phyloP scores from a whole-genome alignment of 2,797 vertebrate species.

The Rhinogobio ventralis region DNA sequence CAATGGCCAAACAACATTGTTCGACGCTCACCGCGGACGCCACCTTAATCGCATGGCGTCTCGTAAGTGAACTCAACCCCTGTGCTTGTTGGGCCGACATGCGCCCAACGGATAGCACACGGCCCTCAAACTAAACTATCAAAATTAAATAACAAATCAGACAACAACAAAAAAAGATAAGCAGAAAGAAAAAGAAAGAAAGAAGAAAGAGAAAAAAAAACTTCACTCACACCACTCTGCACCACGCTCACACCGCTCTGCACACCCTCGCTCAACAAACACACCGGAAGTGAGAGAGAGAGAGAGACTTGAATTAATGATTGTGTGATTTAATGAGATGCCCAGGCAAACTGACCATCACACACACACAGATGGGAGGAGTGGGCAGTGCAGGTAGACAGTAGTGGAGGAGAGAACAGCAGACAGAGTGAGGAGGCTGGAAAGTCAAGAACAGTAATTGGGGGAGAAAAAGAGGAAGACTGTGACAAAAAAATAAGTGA shows the following conservation, averaged over 20 bases:
- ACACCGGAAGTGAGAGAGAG: conserved; percentile 33
- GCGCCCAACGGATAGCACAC: neutral
- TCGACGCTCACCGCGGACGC: neutral
- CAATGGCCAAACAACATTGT: neutral
- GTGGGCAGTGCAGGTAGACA: conserved; percentile 42
- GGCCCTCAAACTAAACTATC: neutral
- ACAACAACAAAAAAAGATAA: neutral
- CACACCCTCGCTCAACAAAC: neutral
- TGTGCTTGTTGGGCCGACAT: neutral
- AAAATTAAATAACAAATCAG: neutral
- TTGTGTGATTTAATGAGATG: conserved; percentile 56
- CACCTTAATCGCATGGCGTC: neutral
- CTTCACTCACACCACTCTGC: neutral
- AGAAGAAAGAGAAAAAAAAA: neutral
- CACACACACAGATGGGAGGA: conserved; percentile 13
- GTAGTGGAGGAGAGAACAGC: conserved; percentile 24
- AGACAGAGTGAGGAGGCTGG: neutral
- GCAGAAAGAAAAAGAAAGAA: neutral
- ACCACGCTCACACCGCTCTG: neutral
- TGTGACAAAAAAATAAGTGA: neutral
- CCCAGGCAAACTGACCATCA: conserved; percentile 48
- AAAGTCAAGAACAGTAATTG: conserved; percentile 15
- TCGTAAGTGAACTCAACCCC: neutral
- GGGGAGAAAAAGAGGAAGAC: conserved; percentile 1
- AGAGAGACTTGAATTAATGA: conserved; percentile 55